Conservation (phyloP, 2,113 vertebrate genomes). For the Sinocyclocheilus anophthalmus region DNA sequence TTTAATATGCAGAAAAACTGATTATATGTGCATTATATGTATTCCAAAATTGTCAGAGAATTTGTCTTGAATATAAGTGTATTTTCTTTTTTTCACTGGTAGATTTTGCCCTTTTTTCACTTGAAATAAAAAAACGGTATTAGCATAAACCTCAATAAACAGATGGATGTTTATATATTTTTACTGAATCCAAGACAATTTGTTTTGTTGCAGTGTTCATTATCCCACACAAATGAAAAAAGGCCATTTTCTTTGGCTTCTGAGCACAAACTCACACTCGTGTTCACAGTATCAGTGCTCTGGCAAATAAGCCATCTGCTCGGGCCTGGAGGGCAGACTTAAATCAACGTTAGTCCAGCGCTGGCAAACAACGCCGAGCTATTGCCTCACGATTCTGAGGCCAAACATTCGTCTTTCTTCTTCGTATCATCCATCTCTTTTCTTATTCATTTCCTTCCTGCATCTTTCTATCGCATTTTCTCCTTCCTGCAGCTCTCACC, state of each 20-base stretch:
- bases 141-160: background rate
- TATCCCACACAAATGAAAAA: slow-evolving; percentile 26
- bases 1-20: too few relatives aligned
- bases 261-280: background rate
- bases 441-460: slow-evolving; percentile 41
- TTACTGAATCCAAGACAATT: background rate
- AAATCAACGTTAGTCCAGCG: slow-evolving; percentile 40
- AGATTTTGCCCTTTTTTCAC: background rate
- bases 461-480: background rate
- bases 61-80: background rate
- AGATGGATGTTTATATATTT: background rate
- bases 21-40: background rate
- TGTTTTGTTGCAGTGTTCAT: background rate
- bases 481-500: slow-evolving; percentile 34
- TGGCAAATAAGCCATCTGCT: slow-evolving; percentile 38
- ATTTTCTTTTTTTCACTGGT: background rate
- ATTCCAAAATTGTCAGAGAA: background rate
- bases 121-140: background rate
- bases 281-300: slow-evolving; percentile 30
- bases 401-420: slow-evolving; percentile 33
- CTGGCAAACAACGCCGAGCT: slow-evolving; percentile 32
- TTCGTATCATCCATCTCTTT: slow-evolving; percentile 22
- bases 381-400: slow-evolving; percentile 31
- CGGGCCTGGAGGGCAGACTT: slow-evolving; percentile 31
- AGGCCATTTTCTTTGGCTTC: background rate